Percentiles rank a stretch among this genome's conserved stretches.
phyloP scores from a whole-genome alignment of 2,113 vertebrate species.

The crab-eating macaque (Macaca fascicularis) region DNA sequence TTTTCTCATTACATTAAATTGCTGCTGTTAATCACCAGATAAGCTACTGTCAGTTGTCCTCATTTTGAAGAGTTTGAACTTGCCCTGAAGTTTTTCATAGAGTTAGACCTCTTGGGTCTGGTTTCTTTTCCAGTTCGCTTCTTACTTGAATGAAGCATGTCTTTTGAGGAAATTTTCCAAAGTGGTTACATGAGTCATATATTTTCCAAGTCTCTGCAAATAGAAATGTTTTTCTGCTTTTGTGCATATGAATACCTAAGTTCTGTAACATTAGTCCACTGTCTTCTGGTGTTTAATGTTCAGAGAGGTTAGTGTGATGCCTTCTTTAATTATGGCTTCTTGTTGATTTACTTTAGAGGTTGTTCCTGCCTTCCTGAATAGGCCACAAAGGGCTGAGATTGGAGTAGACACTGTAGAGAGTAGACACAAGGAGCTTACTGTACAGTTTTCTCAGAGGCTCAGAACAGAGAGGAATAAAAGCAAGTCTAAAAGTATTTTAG shows the following conservation, averaged over 20 bases:
- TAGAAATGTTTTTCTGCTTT: background rate
- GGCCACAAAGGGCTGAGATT: conserved; percentile 51
- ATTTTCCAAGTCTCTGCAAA: background rate
- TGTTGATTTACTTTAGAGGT: conserved; percentile 50
- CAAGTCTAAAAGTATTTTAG: conserved; percentile 53
- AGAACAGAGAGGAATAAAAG: conserved; percentile 63
- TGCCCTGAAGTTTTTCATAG: background rate
- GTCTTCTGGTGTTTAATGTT: background rate
- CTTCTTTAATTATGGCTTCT: conserved; percentile 55
- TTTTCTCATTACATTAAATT: background rate
- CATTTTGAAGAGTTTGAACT: background rate
- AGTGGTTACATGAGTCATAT: background rate
- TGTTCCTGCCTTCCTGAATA: conserved; percentile 50
- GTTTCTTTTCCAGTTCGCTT: conserved; percentile 36
- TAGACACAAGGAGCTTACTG: conserved; percentile 31
- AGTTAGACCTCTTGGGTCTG: background rate
- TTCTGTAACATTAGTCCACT: background rate
- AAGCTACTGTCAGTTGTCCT: background rate
- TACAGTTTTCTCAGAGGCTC: conserved; percentile 48
- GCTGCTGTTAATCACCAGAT: conserved; percentile 20
- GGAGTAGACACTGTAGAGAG: conserved; percentile 55
- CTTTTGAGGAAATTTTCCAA: conserved; percentile 3
- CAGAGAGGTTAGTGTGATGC: background rate
- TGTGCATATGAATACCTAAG: background rate
- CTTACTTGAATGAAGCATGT: conserved; percentile 40